Percentiles rank a stretch among this genome's conserved stretches.
phyloP scores from a whole-genome alignment of 2,113 vertebrate species.

The Cisticola juncidis region DNA sequence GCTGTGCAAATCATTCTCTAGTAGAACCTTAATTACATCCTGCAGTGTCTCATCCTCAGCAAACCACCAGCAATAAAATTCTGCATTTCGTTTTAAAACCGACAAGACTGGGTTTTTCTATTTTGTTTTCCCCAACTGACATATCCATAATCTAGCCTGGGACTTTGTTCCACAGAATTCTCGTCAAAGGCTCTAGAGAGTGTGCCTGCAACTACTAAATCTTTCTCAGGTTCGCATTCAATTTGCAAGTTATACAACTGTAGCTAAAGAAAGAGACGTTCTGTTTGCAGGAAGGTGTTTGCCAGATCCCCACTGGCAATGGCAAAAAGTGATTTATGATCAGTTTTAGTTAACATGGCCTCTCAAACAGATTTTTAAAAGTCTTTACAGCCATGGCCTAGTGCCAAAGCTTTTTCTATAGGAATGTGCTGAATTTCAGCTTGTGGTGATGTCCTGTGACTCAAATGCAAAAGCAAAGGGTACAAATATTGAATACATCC shows the following conservation, averaged over 20 bases:
- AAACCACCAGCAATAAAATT: constrained; percentile 54
- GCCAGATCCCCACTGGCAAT: constrained; percentile 56
- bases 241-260: constrained; percentile 61
- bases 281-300: constrained; percentile 63
- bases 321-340: constrained; percentile 60
- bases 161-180: constrained; percentile 63
- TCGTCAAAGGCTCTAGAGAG: constrained; percentile 59
- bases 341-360: constrained; percentile 53
- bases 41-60: constrained; percentile 56
- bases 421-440: background rate
- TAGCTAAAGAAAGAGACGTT: constrained; percentile 44
- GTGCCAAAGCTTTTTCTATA: constrained; percentile 9
- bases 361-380: constrained; percentile 47
- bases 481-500: background rate
- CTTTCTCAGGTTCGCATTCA: constrained; percentile 61
- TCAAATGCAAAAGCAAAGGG: background rate
- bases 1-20: constrained; percentile 63
- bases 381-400: background rate
- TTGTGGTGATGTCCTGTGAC: background rate
- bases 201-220: constrained; percentile 58
- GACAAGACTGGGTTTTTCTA: constrained; percentile 34
- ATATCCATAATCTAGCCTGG: constrained; percentile 61
- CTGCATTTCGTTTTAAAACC: constrained; percentile 56
- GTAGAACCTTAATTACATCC: constrained; percentile 64
- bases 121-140: constrained; percentile 57